These are phyloP conservation scores for Hipparchia semele DNA, from an alignment of 2,888 invertebrate species.

Conservation along the genomic window DNA sequence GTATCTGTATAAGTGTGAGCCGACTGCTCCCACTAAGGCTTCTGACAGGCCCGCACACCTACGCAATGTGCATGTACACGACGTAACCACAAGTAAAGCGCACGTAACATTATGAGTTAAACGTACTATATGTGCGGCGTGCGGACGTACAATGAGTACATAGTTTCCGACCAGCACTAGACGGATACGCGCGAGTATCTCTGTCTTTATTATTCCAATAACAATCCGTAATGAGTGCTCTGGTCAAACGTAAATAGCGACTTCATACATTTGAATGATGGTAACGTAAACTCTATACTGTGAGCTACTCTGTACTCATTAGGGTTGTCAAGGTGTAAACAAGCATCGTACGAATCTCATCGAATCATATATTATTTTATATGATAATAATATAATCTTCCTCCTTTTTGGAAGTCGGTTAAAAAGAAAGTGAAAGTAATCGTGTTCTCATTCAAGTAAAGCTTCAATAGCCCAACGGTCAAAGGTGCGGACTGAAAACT, in stretches of 20 bases:
- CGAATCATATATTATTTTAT: not conserved
- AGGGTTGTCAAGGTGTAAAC: conserved; percentile 57
- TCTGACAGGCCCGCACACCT: no score
- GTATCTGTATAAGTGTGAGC: no score
- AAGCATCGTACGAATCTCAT: not conserved
- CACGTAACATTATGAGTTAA: not conserved
- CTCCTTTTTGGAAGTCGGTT: not conserved
- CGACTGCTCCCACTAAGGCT: no score
- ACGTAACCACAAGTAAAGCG: no score
- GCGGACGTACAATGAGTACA: not conserved
- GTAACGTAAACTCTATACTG: conserved; percentile 77
- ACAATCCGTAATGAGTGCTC: conserved; percentile 83
- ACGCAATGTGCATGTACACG: no score
- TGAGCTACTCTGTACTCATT: conserved; percentile 62
- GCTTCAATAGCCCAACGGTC: no score
- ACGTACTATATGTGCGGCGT: not conserved
- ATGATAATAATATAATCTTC: not conserved
- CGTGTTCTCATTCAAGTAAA: no score
- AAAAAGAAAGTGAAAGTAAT: not conserved
- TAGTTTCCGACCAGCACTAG: conserved; percentile 47
- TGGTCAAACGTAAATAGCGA: conserved; percentile 82
- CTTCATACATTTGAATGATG: conserved; percentile 82
- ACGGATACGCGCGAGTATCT: conserved; percentile 67
- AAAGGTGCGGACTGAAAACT: no score
- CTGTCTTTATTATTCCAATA: conserved; percentile 82